phyloP scores from a whole-genome alignment of 2,113 vertebrate species.

The Macrotis lagotis region DNA sequence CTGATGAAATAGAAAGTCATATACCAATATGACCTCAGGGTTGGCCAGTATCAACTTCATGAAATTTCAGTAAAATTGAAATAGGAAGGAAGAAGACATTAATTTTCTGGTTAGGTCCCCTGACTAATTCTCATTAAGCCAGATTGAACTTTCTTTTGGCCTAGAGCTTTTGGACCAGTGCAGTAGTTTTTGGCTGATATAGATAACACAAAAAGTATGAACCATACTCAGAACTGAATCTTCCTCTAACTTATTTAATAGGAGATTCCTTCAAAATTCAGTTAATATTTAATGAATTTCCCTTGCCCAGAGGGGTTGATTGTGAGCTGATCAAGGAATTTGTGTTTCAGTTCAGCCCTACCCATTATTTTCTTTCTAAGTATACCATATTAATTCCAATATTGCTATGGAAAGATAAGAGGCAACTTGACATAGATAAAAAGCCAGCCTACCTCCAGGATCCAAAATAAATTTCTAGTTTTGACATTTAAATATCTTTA shows the following conservation, averaged over 20 bases:
- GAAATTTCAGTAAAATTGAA: slow-evolving; percentile 36
- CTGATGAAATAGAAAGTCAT: slow-evolving; percentile 20
- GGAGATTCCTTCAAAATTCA: slow-evolving; percentile 43
- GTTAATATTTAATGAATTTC: slow-evolving; percentile 57
- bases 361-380: slow-evolving; percentile 32
- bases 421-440: background rate
- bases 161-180: background rate
- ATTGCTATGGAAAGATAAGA: slow-evolving; percentile 36
- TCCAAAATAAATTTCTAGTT: background rate
- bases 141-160: slow-evolving; percentile 1
- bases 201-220: slow-evolving; percentile 32
- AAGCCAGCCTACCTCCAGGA: background rate
- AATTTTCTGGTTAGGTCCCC: background rate
- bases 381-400: slow-evolving; percentile 63
- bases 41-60: slow-evolving; percentile 22
- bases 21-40: slow-evolving; percentile 17
- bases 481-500: background rate
- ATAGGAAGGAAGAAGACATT: background rate
- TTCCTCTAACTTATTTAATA: slow-evolving; percentile 50
- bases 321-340: slow-evolving; percentile 60
- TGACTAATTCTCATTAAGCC: background rate
- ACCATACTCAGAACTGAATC: slow-evolving; percentile 24
- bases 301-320: slow-evolving; percentile 41
- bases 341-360: slow-evolving; percentile 41
- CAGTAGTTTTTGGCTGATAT: background rate